Percentiles rank a stretch among this genome's conserved stretches.
These are phyloP conservation scores for Antennarius striatus DNA, from an alignment of 2,113 vertebrate genomes.

Conservation along the genomic window DNA sequence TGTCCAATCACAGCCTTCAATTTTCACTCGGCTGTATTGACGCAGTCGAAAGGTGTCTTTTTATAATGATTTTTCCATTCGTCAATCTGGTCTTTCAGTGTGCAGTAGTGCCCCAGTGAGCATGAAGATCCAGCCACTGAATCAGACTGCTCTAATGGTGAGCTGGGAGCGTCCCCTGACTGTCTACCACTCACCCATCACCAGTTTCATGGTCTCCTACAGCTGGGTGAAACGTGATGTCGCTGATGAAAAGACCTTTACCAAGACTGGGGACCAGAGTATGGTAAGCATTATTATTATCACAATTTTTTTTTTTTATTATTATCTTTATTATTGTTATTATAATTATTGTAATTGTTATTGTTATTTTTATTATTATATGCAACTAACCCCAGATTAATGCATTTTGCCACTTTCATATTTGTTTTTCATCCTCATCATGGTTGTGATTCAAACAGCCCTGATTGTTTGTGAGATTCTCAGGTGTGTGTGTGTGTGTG, in stretches of 20 bases:
- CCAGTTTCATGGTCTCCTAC: constrained; percentile 96
- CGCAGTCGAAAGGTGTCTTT: neutral
- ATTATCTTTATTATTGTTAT: no score
- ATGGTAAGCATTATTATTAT: constrained; percentile 81
- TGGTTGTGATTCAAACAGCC: constrained; percentile 9
- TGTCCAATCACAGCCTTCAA: constrained; percentile 20
- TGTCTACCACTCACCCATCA: constrained; percentile 94
- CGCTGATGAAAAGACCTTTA: constrained; percentile 93
- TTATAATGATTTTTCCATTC: constrained; percentile 4
- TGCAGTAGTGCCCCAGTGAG: constrained; percentile 94
- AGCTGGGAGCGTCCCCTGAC: constrained; percentile 92
- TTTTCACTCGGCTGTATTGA: constrained; percentile 5
- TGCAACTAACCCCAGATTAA: neutral
- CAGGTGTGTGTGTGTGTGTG: constrained; percentile 22
- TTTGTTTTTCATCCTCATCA: neutral
- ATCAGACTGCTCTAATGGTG: constrained; percentile 89
- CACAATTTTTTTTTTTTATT: no score
- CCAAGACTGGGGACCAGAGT: constrained; percentile 93
- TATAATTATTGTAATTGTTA: no score
- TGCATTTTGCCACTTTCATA: neutral
- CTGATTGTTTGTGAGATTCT: constrained; percentile 31
- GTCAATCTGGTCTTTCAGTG: constrained; percentile 70
- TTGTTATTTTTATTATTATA: neutral
- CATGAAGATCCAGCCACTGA: constrained; percentile 95
- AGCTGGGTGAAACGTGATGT: constrained; percentile 97